Conservation (phyloP, 2,888 invertebrate genomes). For the Phytoseiulus persimilis region DNA sequence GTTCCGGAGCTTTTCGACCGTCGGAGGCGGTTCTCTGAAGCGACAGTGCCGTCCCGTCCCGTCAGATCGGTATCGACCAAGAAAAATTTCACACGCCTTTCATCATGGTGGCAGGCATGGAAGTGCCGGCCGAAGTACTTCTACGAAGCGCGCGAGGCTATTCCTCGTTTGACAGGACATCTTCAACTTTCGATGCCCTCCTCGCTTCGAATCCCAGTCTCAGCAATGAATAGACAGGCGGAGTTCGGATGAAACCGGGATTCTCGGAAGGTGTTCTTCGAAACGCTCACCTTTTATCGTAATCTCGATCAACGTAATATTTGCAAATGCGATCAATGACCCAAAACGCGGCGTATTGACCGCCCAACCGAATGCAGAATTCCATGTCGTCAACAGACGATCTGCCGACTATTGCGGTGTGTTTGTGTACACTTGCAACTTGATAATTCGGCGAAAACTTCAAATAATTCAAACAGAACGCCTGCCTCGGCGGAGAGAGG, state of each 20-base stretch:
- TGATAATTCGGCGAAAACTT: not conserved
- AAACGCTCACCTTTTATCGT: conserved; percentile 20
- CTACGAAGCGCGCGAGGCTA: not conserved
- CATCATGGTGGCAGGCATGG: not conserved
- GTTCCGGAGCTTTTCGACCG: too few relatives aligned
- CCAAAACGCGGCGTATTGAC: conserved; percentile 31
- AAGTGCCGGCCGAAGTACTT: not conserved
- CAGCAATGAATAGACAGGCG: not conserved
- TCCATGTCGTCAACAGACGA: conserved; percentile 18
- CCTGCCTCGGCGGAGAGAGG: not conserved
- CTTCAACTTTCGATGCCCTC: not conserved
- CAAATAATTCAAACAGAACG: not conserved
- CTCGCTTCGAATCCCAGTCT: not conserved
- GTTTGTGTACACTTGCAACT: not conserved
- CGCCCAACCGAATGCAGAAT: not conserved
- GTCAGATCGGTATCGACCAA: not conserved
- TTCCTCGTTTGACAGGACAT: not conserved
- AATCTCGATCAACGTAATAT: conserved; percentile 29
- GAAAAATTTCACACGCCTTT: not conserved
- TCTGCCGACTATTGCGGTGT: not conserved
- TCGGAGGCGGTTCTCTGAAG: not conserved
- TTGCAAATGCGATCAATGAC: conserved; percentile 32
- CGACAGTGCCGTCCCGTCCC: not conserved
- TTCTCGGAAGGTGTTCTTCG: not conserved
- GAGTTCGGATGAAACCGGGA: not conserved